Evolutionary conservation across 2,797 vertebrate genomes (phyloP).

Genomic region (Spondyliosoma cantharus): DNA sequence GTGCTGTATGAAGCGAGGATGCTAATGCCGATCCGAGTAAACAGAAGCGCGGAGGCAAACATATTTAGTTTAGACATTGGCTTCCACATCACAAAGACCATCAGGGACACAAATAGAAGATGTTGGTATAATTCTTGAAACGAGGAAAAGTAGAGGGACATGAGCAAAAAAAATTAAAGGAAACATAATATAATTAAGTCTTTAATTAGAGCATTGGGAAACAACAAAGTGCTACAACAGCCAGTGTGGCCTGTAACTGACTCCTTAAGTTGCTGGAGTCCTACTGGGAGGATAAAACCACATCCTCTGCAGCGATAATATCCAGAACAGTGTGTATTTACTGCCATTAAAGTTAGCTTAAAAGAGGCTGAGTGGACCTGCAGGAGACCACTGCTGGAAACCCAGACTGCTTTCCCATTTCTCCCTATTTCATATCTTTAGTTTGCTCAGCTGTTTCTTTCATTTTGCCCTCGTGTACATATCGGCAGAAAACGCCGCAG

Average conservation of each 20-base stretch:
- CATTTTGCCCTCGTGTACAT: conserved; percentile 30
- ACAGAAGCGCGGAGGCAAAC: not conserved
- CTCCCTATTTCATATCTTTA: conserved; percentile 39
- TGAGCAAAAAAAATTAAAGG: not conserved
- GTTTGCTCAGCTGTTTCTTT: conserved; percentile 60
- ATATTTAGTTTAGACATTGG: not conserved
- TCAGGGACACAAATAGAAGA: not conserved
- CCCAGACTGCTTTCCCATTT: conserved; percentile 26
- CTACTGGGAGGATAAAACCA: not conserved
- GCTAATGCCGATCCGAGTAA: not conserved
- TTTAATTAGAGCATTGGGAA: conserved; percentile 7
- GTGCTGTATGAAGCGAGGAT: not conserved
- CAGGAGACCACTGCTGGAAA: conserved; percentile 32
- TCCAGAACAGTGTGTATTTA: conserved; percentile 21
- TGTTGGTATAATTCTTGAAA: not conserved
- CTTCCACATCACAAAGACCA: not conserved
- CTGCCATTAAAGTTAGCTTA: conserved; percentile 48
- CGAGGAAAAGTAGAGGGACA: not conserved
- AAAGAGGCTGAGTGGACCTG: conserved; percentile 34
- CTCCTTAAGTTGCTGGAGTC: not conserved
- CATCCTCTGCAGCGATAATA: conserved; percentile 29
- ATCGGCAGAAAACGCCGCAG: conserved; percentile 42
- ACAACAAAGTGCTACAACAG: conserved; percentile 4
- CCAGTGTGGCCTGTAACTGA: not conserved
- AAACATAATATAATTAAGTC: conserved; percentile 23